Base-by-base conservation (phyloP, 2,888 invertebrate genomes). In the Tridacna crocea region DNA sequence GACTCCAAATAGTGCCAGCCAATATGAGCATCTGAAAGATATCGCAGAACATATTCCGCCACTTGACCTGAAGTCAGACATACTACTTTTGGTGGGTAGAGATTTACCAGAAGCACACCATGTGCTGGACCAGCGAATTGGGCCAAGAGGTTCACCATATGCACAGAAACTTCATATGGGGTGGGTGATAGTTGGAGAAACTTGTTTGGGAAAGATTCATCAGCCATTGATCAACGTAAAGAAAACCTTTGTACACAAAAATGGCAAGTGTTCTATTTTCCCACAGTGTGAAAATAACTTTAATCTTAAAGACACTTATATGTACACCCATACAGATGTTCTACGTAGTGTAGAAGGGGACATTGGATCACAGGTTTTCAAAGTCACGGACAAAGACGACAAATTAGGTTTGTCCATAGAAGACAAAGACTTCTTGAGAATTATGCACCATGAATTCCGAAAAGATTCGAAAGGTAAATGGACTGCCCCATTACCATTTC, bases 61-160 rank as follows among this genome's bases (percentile, higher is more conserved):
- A n/a, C n/a, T n/a, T n/a, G n/a, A n/a, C n/a, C n/a, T n/a, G n/a
- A n/a, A n/a, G n/a, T n/a, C n/a, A n/a, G n/a, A n/a, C n/a, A n/a
- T n/a, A n/a, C n/a, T n/a, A n/a, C n/a, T n/a, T n/a, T n/a, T 85
- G 17, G 75, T 83, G 36, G 83, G 85, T 2, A 46, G 81, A 46
- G 85, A 87, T 72, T 47, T 82, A 19, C 27, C 68, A 13, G 75
- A 78, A 19, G 84, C 77, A 15, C 87, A 87, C 47, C 83, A 83
- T 72, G 74, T 87, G 0, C 36, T 66, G 15, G 75, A 80, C 11
- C 87, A 85, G 26, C 51, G 58, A n/a, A 75, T 75, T 15, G 83
- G 84, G 17, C 79, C 79, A 22, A 12, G 13, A 0, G 70, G 63
- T 10, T 55, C 86, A 15, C 85, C 83, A 0, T 85, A 63, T 72